These are phyloP conservation scores for Adelosebastes latens DNA, from an alignment of 2,797 vertebrate genomes.

Conservation along the genomic window DNA sequence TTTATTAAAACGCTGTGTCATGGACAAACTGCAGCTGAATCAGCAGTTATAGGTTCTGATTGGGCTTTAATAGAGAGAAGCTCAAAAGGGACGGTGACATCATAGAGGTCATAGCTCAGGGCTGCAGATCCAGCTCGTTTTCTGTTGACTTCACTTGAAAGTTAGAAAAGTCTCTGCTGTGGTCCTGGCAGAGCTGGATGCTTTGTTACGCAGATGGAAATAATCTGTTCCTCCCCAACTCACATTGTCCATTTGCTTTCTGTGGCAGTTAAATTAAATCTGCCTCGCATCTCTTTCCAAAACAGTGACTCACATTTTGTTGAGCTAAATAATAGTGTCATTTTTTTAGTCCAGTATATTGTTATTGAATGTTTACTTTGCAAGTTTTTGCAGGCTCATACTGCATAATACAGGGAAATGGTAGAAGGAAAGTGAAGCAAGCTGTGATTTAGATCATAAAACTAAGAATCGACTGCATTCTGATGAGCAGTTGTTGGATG, in stretches of 20 bases:
- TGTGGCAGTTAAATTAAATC: conserved; percentile 17
- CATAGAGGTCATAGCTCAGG: conserved; percentile 40
- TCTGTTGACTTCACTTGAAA: conserved; percentile 24
- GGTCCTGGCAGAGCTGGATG: conserved; percentile 42
- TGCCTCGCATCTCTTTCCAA: conserved; percentile 3
- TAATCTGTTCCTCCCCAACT: conserved; percentile 23
- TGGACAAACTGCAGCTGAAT: conserved; percentile 21
- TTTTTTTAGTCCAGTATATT: neutral
- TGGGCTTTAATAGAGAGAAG: neutral
- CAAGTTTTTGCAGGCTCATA: neutral
- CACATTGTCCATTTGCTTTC: conserved; percentile 26
- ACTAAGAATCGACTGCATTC: conserved; percentile 6
- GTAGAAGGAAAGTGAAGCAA: conserved; percentile 16
- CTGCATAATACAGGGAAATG: neutral
- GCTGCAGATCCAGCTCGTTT: conserved; percentile 23
- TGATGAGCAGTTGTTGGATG: conserved; percentile 21
- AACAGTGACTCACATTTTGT: conserved; percentile 37
- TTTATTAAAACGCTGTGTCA: conserved; percentile 9
- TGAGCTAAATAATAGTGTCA: neutral
- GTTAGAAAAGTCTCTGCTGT: conserved; percentile 21
- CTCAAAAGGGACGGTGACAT: conserved; percentile 27
- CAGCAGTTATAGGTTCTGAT: conserved; percentile 13
- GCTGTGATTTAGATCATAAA: conserved; percentile 24
- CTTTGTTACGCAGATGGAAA: conserved; percentile 68
- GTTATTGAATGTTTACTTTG: neutral